Evolutionary conservation across 1,140 invertebrate genomes (phyloP).

Genomic region (Hestina assimilis): DNA sequence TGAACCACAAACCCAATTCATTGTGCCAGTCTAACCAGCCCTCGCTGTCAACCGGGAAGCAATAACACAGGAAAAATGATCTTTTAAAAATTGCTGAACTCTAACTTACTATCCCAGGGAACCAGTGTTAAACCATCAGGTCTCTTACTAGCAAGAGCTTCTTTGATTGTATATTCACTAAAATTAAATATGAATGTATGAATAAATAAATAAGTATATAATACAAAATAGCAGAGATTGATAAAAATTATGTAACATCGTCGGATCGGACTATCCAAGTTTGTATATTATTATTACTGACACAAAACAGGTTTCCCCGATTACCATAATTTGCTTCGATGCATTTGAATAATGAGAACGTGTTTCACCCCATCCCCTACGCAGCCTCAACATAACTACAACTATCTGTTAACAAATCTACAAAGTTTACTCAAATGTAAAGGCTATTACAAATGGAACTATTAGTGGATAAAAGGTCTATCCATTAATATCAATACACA

Average conservation of each 20-base stretch:
- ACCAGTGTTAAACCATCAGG: too few species aligned
- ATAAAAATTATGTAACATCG: slow-evolving; percentile 31
- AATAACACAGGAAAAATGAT: too few species aligned
- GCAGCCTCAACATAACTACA: slow-evolving; percentile 31
- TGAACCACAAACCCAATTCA: too few species aligned
- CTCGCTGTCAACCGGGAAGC: too few species aligned
- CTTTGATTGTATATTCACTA: too few species aligned
- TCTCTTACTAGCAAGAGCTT: too few species aligned
- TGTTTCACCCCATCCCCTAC: slow-evolving; percentile 50
- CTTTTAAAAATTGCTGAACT: too few species aligned
- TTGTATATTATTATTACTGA: slow-evolving; percentile 75
- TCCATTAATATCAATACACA: slow-evolving; percentile 2
- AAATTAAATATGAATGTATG: too few species aligned
- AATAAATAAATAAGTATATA: background rate
- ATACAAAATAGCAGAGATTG: slow-evolving; percentile 1
- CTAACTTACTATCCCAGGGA: too few species aligned
- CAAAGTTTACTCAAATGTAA: slow-evolving; percentile 27
- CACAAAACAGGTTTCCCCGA: slow-evolving; percentile 75
- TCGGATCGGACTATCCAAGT: slow-evolving; percentile 40
- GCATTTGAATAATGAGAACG: slow-evolving; percentile 77
- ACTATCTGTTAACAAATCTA: slow-evolving; percentile 28
- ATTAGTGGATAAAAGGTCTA: slow-evolving; percentile 19
- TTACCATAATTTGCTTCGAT: slow-evolving; percentile 78
- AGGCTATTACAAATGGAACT: slow-evolving; percentile 34
- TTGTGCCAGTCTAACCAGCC: too few species aligned